Base-by-base conservation (phyloP, 2,113 vertebrate genomes). In the Gymnarchus niloticus region DNA sequence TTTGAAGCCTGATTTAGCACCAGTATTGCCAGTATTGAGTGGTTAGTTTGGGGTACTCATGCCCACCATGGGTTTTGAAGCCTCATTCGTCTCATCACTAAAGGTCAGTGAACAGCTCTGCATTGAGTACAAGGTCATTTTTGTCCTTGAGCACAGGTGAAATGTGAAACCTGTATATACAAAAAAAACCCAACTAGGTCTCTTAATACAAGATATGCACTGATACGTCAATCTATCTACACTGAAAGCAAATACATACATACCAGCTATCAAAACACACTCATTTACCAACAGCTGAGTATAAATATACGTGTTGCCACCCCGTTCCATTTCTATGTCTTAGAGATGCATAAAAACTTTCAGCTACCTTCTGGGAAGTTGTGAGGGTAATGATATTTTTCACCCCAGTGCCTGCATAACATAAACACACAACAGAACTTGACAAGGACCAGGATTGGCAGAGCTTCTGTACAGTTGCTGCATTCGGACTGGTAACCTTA, bases 81-180 rank as follows among this genome's bases (percentile, higher is more conserved):
- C n/a, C n/a, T n/a, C n/a, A n/a, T n/a, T n/a, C n/a, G n/a, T n/a
- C n/a, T n/a, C n/a, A n/a, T n/a, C n/a, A n/a, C n/a, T n/a, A n/a
- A n/a, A n/a, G n/a, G n/a, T 94, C 92, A 93, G 87, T 86, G 84
- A 84, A 87, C 83, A 84, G 88, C 91, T 88, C 52, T 54, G 86
- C 87, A 48, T 90, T 7, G 4, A 37, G 33, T 12, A 86, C 90
- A 88, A 86, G 91, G 90, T 86, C 48, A 41, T 65, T 89, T 88
- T 76, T 88, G 89, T 87, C 84, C 88, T 52, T 19, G 51, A 1
- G 57, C 88, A 87, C 84, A 88, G 88, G 78, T 84, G 88, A 84
- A 81, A 88, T 28, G 56, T 1, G 85, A 82, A 57, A 1, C 73
- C 78, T 78, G 80, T 83, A 33, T 80, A 49, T 76, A 86, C 0